Conservation (phyloP, 2,113 vertebrate genomes). For the Plestiodon gilberti region DNA sequence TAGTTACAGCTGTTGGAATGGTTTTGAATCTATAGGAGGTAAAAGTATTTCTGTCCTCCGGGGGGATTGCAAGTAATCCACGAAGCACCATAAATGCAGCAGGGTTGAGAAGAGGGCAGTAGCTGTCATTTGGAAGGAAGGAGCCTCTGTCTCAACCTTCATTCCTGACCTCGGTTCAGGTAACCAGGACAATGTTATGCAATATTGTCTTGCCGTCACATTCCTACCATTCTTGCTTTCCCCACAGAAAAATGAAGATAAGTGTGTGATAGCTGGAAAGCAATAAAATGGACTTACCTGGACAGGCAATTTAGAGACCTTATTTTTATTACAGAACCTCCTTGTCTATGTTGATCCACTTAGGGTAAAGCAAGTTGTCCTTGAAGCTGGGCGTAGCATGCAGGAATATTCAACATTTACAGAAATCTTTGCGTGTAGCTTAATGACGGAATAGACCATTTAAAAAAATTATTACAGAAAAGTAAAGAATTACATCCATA, state of each 20-base stretch:
- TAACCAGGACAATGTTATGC: neutral
- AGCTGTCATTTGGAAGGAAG: neutral
- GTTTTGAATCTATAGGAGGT: constrained; percentile 39
- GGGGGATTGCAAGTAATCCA: constrained; percentile 43
- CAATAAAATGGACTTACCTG: neutral
- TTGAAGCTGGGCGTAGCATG: constrained; percentile 5
- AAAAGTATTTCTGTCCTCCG: constrained; percentile 38
- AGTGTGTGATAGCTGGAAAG: neutral
- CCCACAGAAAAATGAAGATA: constrained; percentile 25
- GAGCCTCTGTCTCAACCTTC: neutral
- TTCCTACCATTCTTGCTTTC: neutral
- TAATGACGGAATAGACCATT: no score
- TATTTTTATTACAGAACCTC: constrained; percentile 21
- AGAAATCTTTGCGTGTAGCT: neutral
- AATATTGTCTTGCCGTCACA: neutral
- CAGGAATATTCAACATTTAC: neutral
- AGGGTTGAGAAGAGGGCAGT: constrained; percentile 6
- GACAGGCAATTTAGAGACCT: constrained; percentile 16
- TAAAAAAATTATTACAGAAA: no score
- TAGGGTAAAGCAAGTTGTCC: neutral
- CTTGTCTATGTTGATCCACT: neutral
- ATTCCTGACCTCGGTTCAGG: accelerated
- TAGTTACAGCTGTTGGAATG: constrained; percentile 65
- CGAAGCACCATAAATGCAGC: constrained; percentile 37
- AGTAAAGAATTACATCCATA: no score